Evolutionary conservation across 2,888 invertebrate genomes (phyloP).

Genomic region (Micoletzkya japonica): DNA sequence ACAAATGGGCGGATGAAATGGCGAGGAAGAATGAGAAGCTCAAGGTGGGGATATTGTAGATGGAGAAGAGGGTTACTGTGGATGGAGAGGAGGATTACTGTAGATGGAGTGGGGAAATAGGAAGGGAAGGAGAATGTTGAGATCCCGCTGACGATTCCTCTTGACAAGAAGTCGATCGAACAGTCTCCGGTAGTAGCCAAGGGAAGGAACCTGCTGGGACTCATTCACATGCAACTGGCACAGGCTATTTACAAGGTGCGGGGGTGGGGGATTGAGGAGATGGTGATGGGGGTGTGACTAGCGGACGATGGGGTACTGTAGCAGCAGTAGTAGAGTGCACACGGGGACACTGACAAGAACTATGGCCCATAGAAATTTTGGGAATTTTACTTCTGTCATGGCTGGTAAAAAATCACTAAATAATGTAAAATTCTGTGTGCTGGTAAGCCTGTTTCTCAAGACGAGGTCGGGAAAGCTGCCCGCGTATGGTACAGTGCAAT

Average conservation of each 20-base stretch:
- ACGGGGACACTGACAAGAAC: too few species aligned
- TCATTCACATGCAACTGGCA: conserved; percentile 27
- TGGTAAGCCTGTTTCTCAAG: too few species aligned
- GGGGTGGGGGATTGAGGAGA: not conserved
- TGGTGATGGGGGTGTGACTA: too few species aligned
- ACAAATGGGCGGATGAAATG: conserved; percentile 26
- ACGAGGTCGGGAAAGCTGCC: too few species aligned
- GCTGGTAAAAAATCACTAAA: too few species aligned
- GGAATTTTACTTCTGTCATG: too few species aligned
- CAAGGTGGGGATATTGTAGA: not conserved
- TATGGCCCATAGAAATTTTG: too few species aligned
- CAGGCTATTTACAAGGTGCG: conserved; percentile 12
- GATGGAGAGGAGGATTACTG: not conserved
- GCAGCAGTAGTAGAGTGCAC: too few species aligned
- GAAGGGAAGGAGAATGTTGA: not conserved
- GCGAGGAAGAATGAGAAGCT: not conserved
- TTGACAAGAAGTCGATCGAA: not conserved
- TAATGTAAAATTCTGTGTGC: too few species aligned
- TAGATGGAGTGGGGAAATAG: not conserved
- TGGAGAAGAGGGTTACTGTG: not conserved
- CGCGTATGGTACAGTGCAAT: too few species aligned
- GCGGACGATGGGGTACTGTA: too few species aligned
- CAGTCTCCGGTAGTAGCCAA: not conserved
- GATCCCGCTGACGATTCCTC: too few species aligned
- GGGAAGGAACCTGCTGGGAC: conserved; percentile 16